Conservation (phyloP, 2,888 invertebrate genomes). For the Dendrolimus pini region DNA sequence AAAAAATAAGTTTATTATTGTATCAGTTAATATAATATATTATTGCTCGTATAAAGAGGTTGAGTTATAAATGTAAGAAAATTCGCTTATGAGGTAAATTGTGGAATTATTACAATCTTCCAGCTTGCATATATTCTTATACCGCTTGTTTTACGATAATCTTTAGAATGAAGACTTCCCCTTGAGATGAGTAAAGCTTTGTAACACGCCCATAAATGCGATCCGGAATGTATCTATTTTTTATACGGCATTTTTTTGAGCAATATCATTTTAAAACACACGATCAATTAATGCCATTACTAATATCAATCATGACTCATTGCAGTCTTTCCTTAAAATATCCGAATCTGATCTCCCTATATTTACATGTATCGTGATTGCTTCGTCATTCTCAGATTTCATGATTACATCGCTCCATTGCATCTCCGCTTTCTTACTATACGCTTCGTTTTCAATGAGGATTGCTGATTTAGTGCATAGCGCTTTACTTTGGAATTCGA, state of each 20-base stretch:
- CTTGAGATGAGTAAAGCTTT: not conserved
- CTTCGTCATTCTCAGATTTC: slow-evolving; percentile 64
- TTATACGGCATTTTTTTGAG: not conserved
- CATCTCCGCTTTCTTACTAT: slow-evolving; percentile 66
- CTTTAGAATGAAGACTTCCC: too few relatives aligned
- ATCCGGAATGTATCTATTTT: not conserved
- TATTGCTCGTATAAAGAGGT: too few relatives aligned
- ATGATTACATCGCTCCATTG: slow-evolving; percentile 66
- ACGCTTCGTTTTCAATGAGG: slow-evolving; percentile 61
- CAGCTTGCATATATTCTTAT: too few relatives aligned
- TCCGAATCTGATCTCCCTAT: slow-evolving; percentile 54
- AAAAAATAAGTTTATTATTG: too few relatives aligned
- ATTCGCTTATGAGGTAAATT: too few relatives aligned
- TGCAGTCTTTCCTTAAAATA: slow-evolving; percentile 37
- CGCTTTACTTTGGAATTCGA: slow-evolving; percentile 69
- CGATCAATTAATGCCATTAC: slow-evolving; percentile 10
- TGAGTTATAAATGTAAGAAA: too few relatives aligned
- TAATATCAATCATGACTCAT: slow-evolving; percentile 27
- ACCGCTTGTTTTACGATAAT: too few relatives aligned
- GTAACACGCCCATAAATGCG: not conserved
- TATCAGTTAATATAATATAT: too few relatives aligned
- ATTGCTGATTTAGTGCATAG: slow-evolving; percentile 63
- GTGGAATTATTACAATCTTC: too few relatives aligned
- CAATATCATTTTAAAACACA: slow-evolving; percentile 1
- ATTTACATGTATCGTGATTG: slow-evolving; percentile 67